Conservation (phyloP, 2,888 invertebrate species). For the Epinotia bilunana region DNA sequence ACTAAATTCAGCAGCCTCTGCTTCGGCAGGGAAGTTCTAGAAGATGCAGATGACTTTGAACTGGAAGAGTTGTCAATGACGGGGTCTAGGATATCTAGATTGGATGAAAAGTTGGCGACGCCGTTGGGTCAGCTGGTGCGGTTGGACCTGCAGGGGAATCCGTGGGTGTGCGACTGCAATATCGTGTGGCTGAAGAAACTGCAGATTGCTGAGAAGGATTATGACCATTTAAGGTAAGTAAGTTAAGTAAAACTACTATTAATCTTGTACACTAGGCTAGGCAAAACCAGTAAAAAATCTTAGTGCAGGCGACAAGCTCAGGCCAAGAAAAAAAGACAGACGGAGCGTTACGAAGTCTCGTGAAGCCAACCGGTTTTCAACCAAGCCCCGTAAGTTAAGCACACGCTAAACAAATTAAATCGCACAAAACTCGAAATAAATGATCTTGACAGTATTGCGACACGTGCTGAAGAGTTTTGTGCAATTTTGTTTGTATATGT, state of each 20-base stretch:
- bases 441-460: too few relatives aligned
- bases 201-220: conserved; percentile 70
- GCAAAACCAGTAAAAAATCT: too few relatives aligned
- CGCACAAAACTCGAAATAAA: too few relatives aligned
- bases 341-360: too few relatives aligned
- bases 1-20: conserved; percentile 75
- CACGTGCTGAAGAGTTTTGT: too few relatives aligned
- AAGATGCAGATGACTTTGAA: conserved; percentile 72
- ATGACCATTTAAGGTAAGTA: conserved; percentile 79
- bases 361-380: too few relatives aligned
- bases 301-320: too few relatives aligned
- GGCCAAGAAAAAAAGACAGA: too few relatives aligned
- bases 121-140: conserved; percentile 76
- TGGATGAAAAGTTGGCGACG: conserved; percentile 68
- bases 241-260: conserved; percentile 41
- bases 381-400: too few relatives aligned
- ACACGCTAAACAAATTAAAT: too few relatives aligned
- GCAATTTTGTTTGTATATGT: too few relatives aligned
- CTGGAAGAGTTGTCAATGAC: conserved; percentile 76
- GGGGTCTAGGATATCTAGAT: conserved; percentile 71
- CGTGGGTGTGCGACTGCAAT: conserved; percentile 87
- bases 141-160: conserved; percentile 85
- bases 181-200: conserved; percentile 79
- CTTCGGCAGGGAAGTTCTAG: conserved; percentile 70
- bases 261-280: not conserved